A percentile compares a stretch with the other conserved stretches of the same genome.
Conservation (phyloP, 2,888 invertebrate genomes). For the Tetragnatha montana region DNA sequence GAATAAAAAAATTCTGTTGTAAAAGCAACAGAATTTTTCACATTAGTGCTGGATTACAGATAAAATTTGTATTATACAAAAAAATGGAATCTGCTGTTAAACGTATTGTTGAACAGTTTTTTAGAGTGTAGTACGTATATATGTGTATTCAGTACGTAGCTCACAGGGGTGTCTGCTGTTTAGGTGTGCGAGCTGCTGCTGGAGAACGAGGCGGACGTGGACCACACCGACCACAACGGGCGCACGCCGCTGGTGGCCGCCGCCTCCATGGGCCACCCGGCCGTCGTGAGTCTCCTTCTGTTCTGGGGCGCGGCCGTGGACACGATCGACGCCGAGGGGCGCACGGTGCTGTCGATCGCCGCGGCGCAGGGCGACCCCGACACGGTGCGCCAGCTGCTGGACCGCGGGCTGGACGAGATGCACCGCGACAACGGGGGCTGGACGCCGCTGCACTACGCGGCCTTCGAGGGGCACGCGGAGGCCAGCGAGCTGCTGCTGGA, state of each 20-base stretch:
- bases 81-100: no score
- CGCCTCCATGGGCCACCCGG: slow-evolving; percentile 92
- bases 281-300: slow-evolving; percentile 88
- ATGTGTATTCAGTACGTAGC: no score
- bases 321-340: slow-evolving; percentile 93
- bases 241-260: slow-evolving; percentile 90
- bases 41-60: no score
- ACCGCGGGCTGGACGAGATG: slow-evolving; percentile 82
- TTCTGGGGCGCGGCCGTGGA: slow-evolving; percentile 98
- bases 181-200: slow-evolving; percentile 88
- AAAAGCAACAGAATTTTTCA: no score
- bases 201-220: slow-evolving; percentile 94
- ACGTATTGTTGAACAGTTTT: no score
- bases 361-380: slow-evolving; percentile 80
- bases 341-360: slow-evolving; percentile 83
- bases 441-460: slow-evolving; percentile 97
- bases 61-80: no score
- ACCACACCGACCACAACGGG: slow-evolving; percentile 87
- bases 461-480: slow-evolving; percentile 92
- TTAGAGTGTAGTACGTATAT: no score
- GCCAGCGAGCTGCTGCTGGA: slow-evolving; percentile 89
- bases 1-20: no score
- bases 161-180: no score
- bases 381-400: slow-evolving; percentile 91
- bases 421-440: slow-evolving; percentile 92